phyloP scores from a whole-genome alignment of 2,888 invertebrate species.

The Poecilus cupreus region DNA sequence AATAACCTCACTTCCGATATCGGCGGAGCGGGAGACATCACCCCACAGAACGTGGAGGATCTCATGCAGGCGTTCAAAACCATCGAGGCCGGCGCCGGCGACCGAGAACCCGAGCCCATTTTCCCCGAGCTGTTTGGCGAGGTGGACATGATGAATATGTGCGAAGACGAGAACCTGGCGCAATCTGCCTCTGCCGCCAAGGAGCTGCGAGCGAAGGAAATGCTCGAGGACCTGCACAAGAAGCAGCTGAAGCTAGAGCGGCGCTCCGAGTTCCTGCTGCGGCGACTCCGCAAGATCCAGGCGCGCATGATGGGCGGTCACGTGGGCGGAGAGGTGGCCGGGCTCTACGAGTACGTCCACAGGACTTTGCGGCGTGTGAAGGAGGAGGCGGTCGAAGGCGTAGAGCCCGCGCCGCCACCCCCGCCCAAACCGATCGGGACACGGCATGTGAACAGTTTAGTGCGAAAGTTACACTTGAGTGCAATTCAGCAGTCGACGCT shows the following conservation, averaged over 20 bases:
- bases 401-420: neutral
- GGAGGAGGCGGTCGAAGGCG: neutral
- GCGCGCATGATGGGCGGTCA: conserved; percentile 85
- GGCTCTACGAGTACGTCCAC: conserved; percentile 85
- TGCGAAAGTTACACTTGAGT: conserved; percentile 75
- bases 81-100: conserved; percentile 77
- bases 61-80: conserved; percentile 86
- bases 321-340: conserved; percentile 85
- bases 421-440: conserved; percentile 71
- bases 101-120: conserved; percentile 65
- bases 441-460: conserved; percentile 76
- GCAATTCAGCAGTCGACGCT: conserved; percentile 70
- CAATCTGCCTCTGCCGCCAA: conserved; percentile 72
- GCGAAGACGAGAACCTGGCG: conserved; percentile 68
- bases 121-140: conserved; percentile 72
- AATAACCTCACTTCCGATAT: conserved; percentile 74
- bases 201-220: conserved; percentile 73
- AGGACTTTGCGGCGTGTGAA: conserved; percentile 71
- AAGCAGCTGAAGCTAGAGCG: conserved; percentile 80
- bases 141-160: conserved; percentile 75
- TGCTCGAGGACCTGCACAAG: conserved; percentile 74
- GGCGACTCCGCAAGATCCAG: conserved; percentile 86
- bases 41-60: conserved; percentile 76
- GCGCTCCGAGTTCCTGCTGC: conserved; percentile 82
- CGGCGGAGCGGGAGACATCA: conserved; percentile 61